These are phyloP conservation scores for Arrhopalites spinosus DNA, from an alignment of 2,888 invertebrate genomes.

Conservation along the genomic window DNA sequence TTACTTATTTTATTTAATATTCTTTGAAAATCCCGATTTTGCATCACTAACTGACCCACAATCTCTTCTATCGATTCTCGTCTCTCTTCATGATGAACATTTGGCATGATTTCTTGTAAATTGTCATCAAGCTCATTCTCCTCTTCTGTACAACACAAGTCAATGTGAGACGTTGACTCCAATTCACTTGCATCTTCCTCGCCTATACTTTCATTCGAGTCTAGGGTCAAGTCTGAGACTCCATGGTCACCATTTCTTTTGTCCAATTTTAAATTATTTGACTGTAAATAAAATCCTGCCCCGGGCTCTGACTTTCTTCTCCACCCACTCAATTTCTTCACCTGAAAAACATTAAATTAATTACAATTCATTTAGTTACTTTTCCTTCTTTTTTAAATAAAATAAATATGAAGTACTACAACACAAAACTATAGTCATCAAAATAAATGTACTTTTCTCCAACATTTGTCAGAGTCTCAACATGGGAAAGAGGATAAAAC, in stretches of 20 bases:
- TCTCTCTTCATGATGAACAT: slow-evolving; percentile 49
- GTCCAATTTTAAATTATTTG: slow-evolving; percentile 41
- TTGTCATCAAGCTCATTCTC: slow-evolving; percentile 50
- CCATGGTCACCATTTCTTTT: slow-evolving; percentile 37
- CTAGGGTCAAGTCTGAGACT: slow-evolving; percentile 53
- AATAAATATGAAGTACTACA: too few relatives aligned
- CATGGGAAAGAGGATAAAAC: too few relatives aligned
- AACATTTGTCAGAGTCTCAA: too few relatives aligned
- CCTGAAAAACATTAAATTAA: slow-evolving; percentile 42
- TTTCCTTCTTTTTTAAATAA: too few relatives aligned
- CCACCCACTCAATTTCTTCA: slow-evolving; percentile 56
- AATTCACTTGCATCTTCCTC: slow-evolving; percentile 46
- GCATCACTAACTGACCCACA: slow-evolving; percentile 79
- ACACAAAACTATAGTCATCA: too few relatives aligned
- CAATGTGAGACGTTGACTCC: slow-evolving; percentile 52
- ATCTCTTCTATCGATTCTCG: slow-evolving; percentile 67
- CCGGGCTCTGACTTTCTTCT: slow-evolving; percentile 55
- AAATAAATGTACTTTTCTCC: too few relatives aligned
- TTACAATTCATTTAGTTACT: too few relatives aligned
- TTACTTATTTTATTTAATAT: slow-evolving; percentile 75
- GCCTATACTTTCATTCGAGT: slow-evolving; percentile 55
- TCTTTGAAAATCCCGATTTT: slow-evolving; percentile 80
- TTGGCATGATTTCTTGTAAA: slow-evolving; percentile 45
- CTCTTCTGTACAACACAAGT: slow-evolving; percentile 46
- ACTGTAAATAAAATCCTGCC: slow-evolving; percentile 46